A percentile compares a stretch with the other conserved stretches of the same genome.
Conservation (phyloP, 1,140 invertebrate species). For the Proales similis region DNA sequence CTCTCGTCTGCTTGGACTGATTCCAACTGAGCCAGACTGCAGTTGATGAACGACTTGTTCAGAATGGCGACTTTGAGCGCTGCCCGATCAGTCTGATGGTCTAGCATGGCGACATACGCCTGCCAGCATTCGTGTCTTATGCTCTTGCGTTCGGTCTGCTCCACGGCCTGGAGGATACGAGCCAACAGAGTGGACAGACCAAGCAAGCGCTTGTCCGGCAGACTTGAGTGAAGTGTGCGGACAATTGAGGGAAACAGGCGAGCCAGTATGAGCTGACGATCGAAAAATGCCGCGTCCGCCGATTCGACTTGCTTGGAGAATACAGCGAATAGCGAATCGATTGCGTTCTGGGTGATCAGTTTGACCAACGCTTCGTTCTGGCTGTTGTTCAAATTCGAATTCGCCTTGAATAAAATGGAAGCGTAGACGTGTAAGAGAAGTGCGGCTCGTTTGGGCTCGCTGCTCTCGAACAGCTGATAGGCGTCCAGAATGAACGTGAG, state of each 20-base stretch:
- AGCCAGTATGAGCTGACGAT: background rate
- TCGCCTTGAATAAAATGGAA: background rate
- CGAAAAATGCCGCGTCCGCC: background rate
- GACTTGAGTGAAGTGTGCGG: background rate
- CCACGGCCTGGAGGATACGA: background rate
- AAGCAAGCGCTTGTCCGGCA: constrained; percentile 2
- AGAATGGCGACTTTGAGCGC: constrained; percentile 1
- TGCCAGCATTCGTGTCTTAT: background rate
- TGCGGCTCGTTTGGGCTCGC: background rate
- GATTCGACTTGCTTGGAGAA: background rate
- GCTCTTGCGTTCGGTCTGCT: background rate
- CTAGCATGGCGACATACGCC: background rate
- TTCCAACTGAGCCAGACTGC: background rate
- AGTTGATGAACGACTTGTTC: background rate
- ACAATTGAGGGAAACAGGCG: background rate
- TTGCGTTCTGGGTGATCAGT: background rate
- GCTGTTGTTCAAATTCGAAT: background rate
- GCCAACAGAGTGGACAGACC: background rate
- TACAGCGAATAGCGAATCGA: background rate
- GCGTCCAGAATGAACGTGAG: background rate
- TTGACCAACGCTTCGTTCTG: background rate
- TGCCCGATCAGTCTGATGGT: background rate
- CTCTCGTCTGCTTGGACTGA: background rate
- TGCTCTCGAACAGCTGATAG: background rate
- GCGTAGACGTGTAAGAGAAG: background rate